Percentiles rank a stretch among this genome's conserved stretches.
phyloP scores from a whole-genome alignment of 2,113 vertebrate species.

The Oenanthe oenanthe region DNA sequence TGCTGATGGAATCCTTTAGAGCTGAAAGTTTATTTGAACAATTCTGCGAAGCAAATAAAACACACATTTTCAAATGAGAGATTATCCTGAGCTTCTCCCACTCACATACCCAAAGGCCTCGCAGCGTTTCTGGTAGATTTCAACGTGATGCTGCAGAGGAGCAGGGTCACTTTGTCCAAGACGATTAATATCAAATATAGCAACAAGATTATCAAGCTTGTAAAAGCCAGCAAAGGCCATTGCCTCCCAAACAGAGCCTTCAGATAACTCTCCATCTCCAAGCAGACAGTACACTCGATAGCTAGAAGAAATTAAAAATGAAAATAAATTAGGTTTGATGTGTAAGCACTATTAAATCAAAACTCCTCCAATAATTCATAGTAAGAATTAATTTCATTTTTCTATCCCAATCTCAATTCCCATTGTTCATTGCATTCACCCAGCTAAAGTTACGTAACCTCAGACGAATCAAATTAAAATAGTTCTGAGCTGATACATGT shows the following conservation, averaged over 20 bases:
- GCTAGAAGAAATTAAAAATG: slow-evolving; percentile 63
- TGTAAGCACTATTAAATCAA: neutral
- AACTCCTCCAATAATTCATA: neutral
- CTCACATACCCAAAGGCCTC: slow-evolving; percentile 90
- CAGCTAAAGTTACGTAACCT: neutral
- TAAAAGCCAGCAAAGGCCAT: slow-evolving; percentile 96
- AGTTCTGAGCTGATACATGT: neutral
- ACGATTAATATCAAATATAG: slow-evolving; percentile 94
- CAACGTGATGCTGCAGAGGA: slow-evolving; percentile 91
- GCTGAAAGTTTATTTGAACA: neutral
- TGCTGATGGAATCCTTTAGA: neutral
- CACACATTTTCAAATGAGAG: neutral
- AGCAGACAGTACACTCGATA: slow-evolving; percentile 91
- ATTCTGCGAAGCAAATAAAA: neutral
- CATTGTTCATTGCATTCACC: neutral
- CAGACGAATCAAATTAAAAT: neutral
- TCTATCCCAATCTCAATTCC: neutral
- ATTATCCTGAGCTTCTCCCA: neutral
- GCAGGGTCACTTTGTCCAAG: slow-evolving; percentile 93
- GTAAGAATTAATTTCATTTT: neutral
- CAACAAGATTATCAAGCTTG: slow-evolving; percentile 92
- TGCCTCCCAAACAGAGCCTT: slow-evolving; percentile 96
- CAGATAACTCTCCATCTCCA: slow-evolving; percentile 92
- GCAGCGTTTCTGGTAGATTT: slow-evolving; percentile 93
- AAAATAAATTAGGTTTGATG: neutral